Evolutionary conservation across 2,888 invertebrate species (phyloP), one percentile per base, ranked within the genome.

Genomic region (Tethea ocularis): DNA sequence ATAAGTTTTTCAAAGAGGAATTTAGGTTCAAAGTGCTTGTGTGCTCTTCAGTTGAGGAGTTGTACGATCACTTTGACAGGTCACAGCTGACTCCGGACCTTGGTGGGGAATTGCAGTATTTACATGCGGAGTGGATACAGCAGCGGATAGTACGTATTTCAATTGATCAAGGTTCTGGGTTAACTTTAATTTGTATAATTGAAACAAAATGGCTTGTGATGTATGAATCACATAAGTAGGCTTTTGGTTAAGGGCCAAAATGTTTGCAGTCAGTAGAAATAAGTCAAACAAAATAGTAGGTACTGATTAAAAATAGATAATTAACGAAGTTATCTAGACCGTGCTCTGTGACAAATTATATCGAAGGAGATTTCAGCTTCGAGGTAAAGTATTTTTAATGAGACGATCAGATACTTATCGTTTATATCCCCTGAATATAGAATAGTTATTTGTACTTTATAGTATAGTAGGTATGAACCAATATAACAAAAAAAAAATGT

Each of bases 51-150:
- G 93, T 97, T 41, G 96, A 96, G 57, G 99, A 99, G 88, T 91
- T 99, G 61, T 96, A 97, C 77, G 96, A 97, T 63, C 96, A 97
- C 83, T 94, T 99, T 64, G 97, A 97, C 75, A 93, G 95, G 67
- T 95, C 95, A 70, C 98, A 98, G 87, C 92, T 99, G 69, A 98
- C 98, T 0, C 94, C 95, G 33, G 99, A 99, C 83, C 94, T 99
- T 63, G 98, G 98, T 3, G 99, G 99, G 1, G 95, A 95, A 64
- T 93, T 99, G 67, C 95, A 96, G 64, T 99, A 98, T 91, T 97
- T 97, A 75, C 98, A 99, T 87, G 95, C 97, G 60, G 98, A 98
- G 81, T 99, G 99, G 99, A 98, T 99, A 82, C 97, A 98, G 80
- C 98, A 99, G 87, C 95, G 99, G 93, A 97, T 98, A 88, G 99